Percentiles rank a stretch among this genome's conserved stretches.
Evolutionary conservation across 2,888 invertebrate species (phyloP).

Genomic region (Poecilobothrus nobilitatus): DNA sequence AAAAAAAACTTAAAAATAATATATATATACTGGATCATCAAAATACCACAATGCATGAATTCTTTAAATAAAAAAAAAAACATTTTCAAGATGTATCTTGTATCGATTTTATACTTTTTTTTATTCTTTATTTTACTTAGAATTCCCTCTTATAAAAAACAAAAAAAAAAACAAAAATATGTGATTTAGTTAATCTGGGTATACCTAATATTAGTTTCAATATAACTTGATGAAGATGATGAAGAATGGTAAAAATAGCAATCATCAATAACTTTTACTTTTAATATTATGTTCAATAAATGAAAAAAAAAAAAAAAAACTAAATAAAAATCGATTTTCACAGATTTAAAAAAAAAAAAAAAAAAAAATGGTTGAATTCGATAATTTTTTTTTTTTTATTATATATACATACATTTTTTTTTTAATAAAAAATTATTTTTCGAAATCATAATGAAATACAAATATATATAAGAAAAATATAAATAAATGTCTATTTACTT

Average conservation of each 20-base stretch:
- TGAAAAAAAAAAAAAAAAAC: not conserved
- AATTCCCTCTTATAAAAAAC: not conserved
- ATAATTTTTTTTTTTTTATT: not conserved
- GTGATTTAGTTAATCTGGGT: not conserved
- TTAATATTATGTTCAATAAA: not conserved
- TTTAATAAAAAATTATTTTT: too few species aligned
- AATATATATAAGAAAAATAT: too few species aligned
- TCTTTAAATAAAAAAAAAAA: too few species aligned
- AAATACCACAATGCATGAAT: too few species aligned
- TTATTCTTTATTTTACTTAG: not conserved
- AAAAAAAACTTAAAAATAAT: too few species aligned
- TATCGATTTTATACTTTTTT: too few species aligned
- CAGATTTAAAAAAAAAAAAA: not conserved
- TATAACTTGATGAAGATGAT: not conserved
- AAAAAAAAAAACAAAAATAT: not conserved
- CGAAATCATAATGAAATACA: too few species aligned
- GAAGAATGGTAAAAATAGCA: not conserved
- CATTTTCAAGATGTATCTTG: too few species aligned
- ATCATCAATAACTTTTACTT: slow-evolving; percentile 4
- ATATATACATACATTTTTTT: too few species aligned
- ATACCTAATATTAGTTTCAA: not conserved
- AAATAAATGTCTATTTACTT: too few species aligned
- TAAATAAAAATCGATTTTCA: not conserved
- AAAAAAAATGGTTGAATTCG: not conserved
- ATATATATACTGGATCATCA: too few species aligned